Evolutionary conservation across 2,888 invertebrate genomes (phyloP).

Genomic region (Eueremaeus valkanovi): DNA sequence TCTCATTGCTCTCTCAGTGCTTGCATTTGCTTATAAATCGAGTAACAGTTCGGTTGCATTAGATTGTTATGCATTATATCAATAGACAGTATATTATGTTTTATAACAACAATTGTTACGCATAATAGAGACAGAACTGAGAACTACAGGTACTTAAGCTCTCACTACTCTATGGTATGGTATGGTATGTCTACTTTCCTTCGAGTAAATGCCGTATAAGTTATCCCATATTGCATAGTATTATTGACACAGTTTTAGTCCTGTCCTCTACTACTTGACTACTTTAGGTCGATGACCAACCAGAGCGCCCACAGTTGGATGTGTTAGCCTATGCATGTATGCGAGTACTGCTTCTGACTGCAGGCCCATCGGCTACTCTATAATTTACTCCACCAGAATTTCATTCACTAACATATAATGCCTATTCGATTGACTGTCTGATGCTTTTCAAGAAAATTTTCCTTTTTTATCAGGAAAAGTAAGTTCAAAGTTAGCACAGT

Average conservation of each 20-base stretch:
- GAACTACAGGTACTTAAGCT: neutral
- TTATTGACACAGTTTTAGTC: slow-evolving; percentile 17
- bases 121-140: neutral
- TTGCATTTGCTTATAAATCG: slow-evolving; percentile 1
- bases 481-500: neutral
- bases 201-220: neutral
- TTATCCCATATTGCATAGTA: neutral
- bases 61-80: neutral
- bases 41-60: slow-evolving; percentile 29
- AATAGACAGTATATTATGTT: slow-evolving; percentile 12
- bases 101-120: neutral
- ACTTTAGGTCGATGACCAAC: slow-evolving; percentile 22
- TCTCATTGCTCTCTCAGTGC: too few species aligned
- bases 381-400: neutral
- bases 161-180: too few species aligned
- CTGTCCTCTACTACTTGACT: neutral
- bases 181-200: neutral
- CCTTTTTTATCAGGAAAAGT: neutral
- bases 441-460: neutral
- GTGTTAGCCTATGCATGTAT: neutral
- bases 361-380: slow-evolving; percentile 4
- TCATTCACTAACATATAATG: neutral
- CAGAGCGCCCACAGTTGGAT: slow-evolving; percentile 1
- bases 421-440: neutral
- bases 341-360: neutral